These are phyloP conservation scores for Natator depressus DNA, from an alignment of 2,113 vertebrate genomes.

Conservation along the genomic window DNA sequence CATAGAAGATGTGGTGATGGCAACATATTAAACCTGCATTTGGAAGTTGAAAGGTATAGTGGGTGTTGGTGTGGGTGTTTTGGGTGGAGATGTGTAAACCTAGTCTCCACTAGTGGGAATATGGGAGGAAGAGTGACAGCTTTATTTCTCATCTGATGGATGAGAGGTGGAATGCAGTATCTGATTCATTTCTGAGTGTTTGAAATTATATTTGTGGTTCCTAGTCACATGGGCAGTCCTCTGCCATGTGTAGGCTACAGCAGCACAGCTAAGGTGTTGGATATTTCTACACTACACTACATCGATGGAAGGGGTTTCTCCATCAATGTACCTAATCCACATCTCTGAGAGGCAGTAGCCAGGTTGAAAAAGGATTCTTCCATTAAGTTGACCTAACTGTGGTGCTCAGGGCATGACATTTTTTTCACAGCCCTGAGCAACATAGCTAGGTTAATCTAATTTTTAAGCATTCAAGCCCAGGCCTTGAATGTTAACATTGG, in stretches of 20 bases:
- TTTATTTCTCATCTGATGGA: not conserved
- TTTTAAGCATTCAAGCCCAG: not conserved
- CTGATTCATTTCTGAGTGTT: not conserved
- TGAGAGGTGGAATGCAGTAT: not conserved
- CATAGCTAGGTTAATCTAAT: not conserved
- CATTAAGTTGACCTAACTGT: not conserved
- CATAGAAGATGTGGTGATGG: not conserved
- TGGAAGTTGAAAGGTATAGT: not conserved
- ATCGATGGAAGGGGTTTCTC: not conserved
- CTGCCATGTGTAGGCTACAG: not conserved
- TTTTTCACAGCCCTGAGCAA: not conserved
- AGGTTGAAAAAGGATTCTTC: not conserved
- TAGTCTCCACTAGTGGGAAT: not conserved
- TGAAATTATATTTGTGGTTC: not conserved
- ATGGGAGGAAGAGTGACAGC: not conserved
- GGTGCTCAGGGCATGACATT: not conserved
- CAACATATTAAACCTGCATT: not conserved
- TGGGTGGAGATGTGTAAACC: not conserved
- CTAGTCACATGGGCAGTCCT: not conserved
- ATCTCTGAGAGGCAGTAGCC: not conserved
- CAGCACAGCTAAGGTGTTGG: not conserved
- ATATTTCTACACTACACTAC: too few relatives aligned
- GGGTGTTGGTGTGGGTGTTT: not conserved
- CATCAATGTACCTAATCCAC: not conserved
- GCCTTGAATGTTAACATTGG: not conserved